A percentile compares a stretch with the other conserved stretches of the same genome.
Evolutionary conservation across 1,140 invertebrate genomes (phyloP).

Genomic region (Cydia amplana): DNA sequence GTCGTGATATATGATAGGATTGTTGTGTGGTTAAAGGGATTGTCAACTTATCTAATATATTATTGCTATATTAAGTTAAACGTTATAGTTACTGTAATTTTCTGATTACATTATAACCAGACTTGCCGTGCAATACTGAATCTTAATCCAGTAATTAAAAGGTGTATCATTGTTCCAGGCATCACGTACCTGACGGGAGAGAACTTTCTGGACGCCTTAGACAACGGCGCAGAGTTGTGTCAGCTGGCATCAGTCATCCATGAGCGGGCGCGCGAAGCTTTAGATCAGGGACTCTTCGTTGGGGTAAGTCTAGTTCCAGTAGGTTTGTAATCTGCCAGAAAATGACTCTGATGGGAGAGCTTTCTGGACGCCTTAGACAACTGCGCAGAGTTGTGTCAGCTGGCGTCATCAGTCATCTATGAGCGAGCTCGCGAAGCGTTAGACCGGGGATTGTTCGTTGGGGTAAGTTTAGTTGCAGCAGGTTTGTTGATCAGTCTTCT

Average conservation of each 20-base stretch:
- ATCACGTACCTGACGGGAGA: slow-evolving; percentile 86
- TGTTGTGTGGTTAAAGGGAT: neutral
- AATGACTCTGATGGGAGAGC: slow-evolving; percentile 84
- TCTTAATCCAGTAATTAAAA: too few species aligned
- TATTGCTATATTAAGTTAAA: neutral
- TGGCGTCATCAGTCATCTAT: slow-evolving; percentile 87
- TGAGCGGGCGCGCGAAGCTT: slow-evolving; percentile 83
- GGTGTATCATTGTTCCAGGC: slow-evolving; percentile 74
- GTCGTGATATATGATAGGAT: neutral
- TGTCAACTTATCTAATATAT: neutral
- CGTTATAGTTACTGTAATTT: too few species aligned
- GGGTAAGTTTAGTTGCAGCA: slow-evolving; percentile 75
- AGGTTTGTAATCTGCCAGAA: neutral
- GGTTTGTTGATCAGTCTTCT: too few species aligned
- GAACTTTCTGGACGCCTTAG: slow-evolving; percentile 88
- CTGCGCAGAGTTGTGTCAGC: slow-evolving; percentile 88
- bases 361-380: slow-evolving; percentile 90
- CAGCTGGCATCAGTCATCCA: slow-evolving; percentile 88
- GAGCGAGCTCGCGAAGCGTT: slow-evolving; percentile 84
- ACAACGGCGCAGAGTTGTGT: slow-evolving; percentile 90
- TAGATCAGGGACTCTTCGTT: slow-evolving; percentile 82
- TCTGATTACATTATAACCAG: too few species aligned
- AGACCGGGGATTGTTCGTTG: slow-evolving; percentile 82
- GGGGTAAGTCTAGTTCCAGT: slow-evolving; percentile 78
- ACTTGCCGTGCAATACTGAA: too few species aligned